A percentile compares a stretch with the other conserved stretches of the same genome.
These are phyloP conservation scores for Garrulus glandarius DNA, from an alignment of 2,797 vertebrate species.

Conservation along the genomic window DNA sequence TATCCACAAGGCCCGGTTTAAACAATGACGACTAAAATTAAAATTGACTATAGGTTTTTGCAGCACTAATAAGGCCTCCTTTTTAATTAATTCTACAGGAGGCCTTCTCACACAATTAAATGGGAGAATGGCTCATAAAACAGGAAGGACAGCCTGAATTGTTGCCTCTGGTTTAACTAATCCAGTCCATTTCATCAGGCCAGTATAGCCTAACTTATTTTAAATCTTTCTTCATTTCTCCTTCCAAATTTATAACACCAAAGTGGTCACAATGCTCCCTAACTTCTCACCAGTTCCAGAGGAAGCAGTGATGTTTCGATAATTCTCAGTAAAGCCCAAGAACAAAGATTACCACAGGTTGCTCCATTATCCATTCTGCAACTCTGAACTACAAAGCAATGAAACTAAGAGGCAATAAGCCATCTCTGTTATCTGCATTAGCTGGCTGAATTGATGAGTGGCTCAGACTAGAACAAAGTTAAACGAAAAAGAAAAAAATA, in stretches of 20 bases:
- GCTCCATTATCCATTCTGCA: neutral
- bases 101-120: neutral
- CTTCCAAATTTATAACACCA: neutral
- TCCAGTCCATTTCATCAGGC: neutral
- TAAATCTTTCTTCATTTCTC: neutral
- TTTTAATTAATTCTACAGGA: conserved; percentile 41
- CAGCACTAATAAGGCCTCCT: neutral
- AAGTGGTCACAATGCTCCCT: conserved; percentile 4
- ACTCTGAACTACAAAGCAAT: neutral
- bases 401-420: neutral
- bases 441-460: neutral
- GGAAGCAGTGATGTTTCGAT: neutral
- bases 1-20: neutral
- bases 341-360: neutral
- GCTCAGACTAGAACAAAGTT: neutral
- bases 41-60: neutral
- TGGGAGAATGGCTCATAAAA: neutral
- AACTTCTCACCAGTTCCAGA: neutral
- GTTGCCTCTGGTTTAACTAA: neutral
- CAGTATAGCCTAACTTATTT: neutral
- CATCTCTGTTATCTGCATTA: neutral
- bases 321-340: neutral
- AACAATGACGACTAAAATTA: neutral
- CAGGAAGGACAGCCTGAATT: neutral
- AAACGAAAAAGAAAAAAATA: neutral